Evolutionary conservation across 1,140 invertebrate species (phyloP), one percentile per base, ranked within the genome.

Genomic region (Drosophila ambigua): DNA sequence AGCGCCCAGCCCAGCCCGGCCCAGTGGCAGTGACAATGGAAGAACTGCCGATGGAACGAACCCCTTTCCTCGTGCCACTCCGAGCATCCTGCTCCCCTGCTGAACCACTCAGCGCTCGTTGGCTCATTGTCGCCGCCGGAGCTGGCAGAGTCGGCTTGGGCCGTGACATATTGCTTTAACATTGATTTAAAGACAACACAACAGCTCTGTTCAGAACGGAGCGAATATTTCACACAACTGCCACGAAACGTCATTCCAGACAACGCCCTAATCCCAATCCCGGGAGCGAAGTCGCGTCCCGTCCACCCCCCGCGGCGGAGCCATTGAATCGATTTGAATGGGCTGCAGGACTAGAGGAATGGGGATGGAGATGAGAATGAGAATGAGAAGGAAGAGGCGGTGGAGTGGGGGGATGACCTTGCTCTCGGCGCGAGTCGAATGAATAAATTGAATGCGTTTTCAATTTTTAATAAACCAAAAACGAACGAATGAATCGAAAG

Each of bases 391-490:
- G 16, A 16, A 1, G 44, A 6, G 8, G 31, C 3, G 39, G 52
- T 9, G 26, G 7, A 20, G 20, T 20, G 20, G 20, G 20, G 50
- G 50, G 62, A 75, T 74, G 82, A 87, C 82, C 82, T 87, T 87
- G 82, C 66, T 85, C 59, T 57, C 81, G 11, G 35, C 35, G 4
- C 4, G 11, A 13, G 11, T 4, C 35, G 55, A 68, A 74, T 88
- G 82, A 79, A 87, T 87, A 88, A 87, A 87, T 87, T 87, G 82
- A 87, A 87, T 87, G 83, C 83, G 83, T 87, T 87, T 87, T 87
- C 83, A 88, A 87, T 85, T 87, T 87, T 87, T 87, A 83, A 88
- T 88, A 87, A 87, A 88, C 74, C 62, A 67, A 73, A 74, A 77
- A 66, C 59, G 64, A 79, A 77, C 79, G 65, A 35, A 39, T 54